Evolutionary conservation across 2,888 invertebrate species (phyloP), one percentile per base, ranked within the genome.

Genomic region (Tethea ocularis): DNA sequence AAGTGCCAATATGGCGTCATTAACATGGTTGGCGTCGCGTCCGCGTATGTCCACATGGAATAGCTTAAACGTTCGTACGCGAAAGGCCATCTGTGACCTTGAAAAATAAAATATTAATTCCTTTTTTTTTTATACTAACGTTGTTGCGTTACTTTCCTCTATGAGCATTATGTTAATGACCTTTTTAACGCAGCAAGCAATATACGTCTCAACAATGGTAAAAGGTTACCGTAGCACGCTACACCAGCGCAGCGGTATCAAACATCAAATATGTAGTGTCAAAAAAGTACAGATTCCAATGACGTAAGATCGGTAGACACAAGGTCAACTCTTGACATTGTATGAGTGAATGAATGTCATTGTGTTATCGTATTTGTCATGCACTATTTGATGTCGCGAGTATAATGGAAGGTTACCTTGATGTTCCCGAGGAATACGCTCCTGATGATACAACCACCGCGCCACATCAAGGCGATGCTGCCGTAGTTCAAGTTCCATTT

Each of bases 391-490:
- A 29, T 2, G 33, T 33, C 1, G 11, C 38, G n/a, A 15, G 15
- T n/a, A 38, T 38, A 33, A 7, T 54, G 56, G 13, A 20, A 52
- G 54, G 54, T 68, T 73, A 90, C 91, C 88, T 91, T 93, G 59
- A 93, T 93, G 62, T 93, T 93, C 1, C 89, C 92, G 36, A 90
- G 84, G 78, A 90, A 91, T 3, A 83, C 93, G 94, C 97, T 98
- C 84, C 99, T 94, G 80, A 99, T 99, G 80, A 99, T 99, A 86
- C 99, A 99, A n/a, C 99, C 99, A 17, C 99, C 99, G 65, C 99
- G 95, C 99, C 99, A 99, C 99, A 99, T 99, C 52, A 99, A 93
- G 1, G 99, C 99, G 68, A 99, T 99, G 59, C 98, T 98, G 56
- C 99, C 99, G 80, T 99, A 98, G 92, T 99, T 99, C 63, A 99